Base-by-base conservation (phyloP, 2,797 vertebrate genomes). In the Chrosomus eos region DNA sequence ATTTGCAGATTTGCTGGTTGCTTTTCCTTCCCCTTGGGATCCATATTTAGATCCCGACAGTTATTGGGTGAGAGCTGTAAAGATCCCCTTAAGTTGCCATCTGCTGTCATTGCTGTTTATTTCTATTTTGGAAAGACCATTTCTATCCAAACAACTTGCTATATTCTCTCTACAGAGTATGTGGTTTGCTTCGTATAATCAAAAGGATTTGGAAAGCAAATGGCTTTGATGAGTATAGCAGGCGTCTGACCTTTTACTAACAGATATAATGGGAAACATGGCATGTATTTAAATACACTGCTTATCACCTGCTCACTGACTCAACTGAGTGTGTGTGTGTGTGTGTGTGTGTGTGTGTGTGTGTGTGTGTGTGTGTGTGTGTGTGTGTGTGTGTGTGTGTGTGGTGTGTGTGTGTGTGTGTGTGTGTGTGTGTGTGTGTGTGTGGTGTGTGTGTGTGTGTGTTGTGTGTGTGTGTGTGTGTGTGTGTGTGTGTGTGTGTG, bases 11-110 rank as follows among this genome's bases (percentile, higher is more conserved):
- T 78, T 31, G 58, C 58, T 66, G 26, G 40, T 64, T 19, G 18
- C 26, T 64, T 71, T 73, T 45, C 7, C 36, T 82, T 82, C 38
- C 68, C 67, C 7, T 62, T 72, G 36, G 68, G 80, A 48, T 73
- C 53, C 70, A 82, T 23, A 36, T 82, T 73, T 82, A 82, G 67
- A 72, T 45, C 33, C 7, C 72, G 67, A 72, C 80, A 45, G 53
- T 64, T 73, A 62, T n/a, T 73, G 55, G n/a, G 28, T 45, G 36
- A 45, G 40, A 18, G 26, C 40, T 82, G 43, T 36, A 23, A 80
- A 80, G 43, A 80, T 33, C 78, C 45, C 62, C 64, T 64, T n/a
- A 73, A 58, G 38, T n/a, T 82, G 40, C 53, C 55, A 62, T 48
- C 70, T 82, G 80, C 38, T 72, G 38, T 72, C 68, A 33, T 77